These are phyloP conservation scores for Philonicus albiceps DNA, from an alignment of 2,888 invertebrate species.

Conservation along the genomic window DNA sequence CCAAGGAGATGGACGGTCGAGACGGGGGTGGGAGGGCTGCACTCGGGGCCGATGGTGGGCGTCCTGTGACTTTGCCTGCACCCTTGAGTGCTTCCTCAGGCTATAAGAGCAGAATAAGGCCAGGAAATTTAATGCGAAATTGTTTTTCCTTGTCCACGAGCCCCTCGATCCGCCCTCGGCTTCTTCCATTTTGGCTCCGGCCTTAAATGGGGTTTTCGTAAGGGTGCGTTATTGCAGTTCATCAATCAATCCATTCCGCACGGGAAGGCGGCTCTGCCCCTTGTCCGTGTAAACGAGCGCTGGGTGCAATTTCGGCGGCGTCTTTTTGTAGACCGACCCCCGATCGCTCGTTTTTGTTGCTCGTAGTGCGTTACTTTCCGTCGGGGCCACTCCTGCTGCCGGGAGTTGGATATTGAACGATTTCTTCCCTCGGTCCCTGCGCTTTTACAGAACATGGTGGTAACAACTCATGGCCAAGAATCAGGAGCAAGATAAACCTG, in stretches of 20 bases:
- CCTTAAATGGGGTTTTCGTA: conserved; percentile 29
- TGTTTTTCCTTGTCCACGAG: conserved; percentile 12
- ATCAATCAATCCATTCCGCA: conserved; percentile 46
- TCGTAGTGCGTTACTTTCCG: neutral
- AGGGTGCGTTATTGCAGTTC: conserved; percentile 48
- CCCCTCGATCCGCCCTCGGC: conserved; percentile 22
- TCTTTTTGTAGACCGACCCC: neutral
- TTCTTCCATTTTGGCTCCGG: conserved; percentile 9
- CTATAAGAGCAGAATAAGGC: neutral
- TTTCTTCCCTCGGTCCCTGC: neutral
- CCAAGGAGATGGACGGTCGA: conserved; percentile 10
- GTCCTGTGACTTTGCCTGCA: neutral
- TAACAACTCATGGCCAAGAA: neutral
- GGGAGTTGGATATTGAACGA: neutral
- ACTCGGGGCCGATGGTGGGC: neutral
- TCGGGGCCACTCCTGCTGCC: neutral
- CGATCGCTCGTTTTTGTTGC: neutral
- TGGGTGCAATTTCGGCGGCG: conserved; percentile 32
- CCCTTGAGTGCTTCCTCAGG: neutral
- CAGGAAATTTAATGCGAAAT: conserved; percentile 32
- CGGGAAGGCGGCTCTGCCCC: neutral
- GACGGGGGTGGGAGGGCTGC: neutral
- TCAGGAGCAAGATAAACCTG: neutral
- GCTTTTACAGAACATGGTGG: neutral
- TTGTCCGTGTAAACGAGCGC: neutral